Evolutionary conservation across 2,888 invertebrate genomes (phyloP), one percentile per base, ranked within the genome.

Genomic region (Penaeus monodon): DNA sequence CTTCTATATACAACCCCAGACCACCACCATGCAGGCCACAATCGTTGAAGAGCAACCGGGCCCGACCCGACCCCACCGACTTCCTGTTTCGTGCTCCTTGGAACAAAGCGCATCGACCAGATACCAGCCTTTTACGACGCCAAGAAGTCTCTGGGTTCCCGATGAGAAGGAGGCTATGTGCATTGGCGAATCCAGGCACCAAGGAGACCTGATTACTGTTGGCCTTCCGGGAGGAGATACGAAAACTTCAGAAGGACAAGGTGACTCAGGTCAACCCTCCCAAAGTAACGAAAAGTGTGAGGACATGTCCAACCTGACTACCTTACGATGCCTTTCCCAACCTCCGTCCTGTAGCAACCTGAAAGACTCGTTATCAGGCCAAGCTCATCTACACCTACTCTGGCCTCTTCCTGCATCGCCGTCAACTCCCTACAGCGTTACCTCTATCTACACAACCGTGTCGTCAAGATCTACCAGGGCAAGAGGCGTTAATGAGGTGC

Each of bases 121-220:
- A n/a, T n/a, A 97, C 97, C 94, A 98, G 95, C 98, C 98, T n/a
- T n/a, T 92, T 99, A 98, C 95, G 98, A 99, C 95, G 97, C 97
- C 94, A 99, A 99, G 95, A 99, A 99, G 94, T 96, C 97, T 92
- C 95, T 99, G 99, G 99, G 96, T 99, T 91, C 98, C 99, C 92
- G 97, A 98, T 93, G 97, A 98, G 92, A 99, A 98, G 94, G 98
- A 99, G 92, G 99, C 92, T 99, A 97, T 94, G 92, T 98, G 68
- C 96, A 97, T n/a, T 94, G 99, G 98, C 93, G 98, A 99, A 99
- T 99, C 94, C 97, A 96, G 97, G 97, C 93, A 98, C 98, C 94
- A 99, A 99, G 99, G 99, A 92, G 99, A 99, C 91, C 94, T 98
- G 93, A 97, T 98, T 94, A 96, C 96, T 94, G 99, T 99, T 93